Base-by-base conservation (phyloP, 2,888 invertebrate species). In the Troides oblongomaculatus region DNA sequence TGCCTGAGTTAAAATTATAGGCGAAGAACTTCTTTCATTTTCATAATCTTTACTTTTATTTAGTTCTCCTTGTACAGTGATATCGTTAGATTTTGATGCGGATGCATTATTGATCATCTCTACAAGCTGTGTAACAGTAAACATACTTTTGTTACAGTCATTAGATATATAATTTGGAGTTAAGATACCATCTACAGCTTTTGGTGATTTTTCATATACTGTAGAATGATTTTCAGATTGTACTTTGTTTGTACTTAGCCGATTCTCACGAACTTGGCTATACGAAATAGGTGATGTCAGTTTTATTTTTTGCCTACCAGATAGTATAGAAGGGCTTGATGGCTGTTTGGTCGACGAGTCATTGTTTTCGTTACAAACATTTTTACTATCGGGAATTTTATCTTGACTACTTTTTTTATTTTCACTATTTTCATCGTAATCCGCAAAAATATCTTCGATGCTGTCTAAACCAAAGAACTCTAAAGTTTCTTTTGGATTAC, bases 371-470 rank as follows among this genome's bases (percentile, higher is more conserved):
- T 62, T 50, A 21, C 62, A 59, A n/a, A 23, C n/a, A 17, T 64
- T 71, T 43, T 1, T 30, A 30, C 30, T 50, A 50, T 67, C 61
- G 21, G 61, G 63, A 30, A 64, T 70, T 18, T 62, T 62, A 18
- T 43, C 72, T 69, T 63, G 71, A 74, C 46, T 50, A 25, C 39
- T 25, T n/a, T 79, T 75, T 7, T 74, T 72, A 50, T 76, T 71
- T 56, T 78, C 72, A 43, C 73, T 72, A 62, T 79, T 81, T 25
- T 88, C 85, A 69, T 87, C 83, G 46, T 83, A 84, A 76, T 88
- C 86, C 39, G 83, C 91, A 79, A 93, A 91, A 61, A 92, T 90
- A 71, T 93, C 93, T 57, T 93, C 87, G 71, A 94, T 88, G 72
- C 88, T 89, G 64, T 89, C 85, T 59, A 93, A 80, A 66, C 93